Evolutionary conservation across 2,797 vertebrate genomes (phyloP), one percentile per base, ranked within the genome.

Genomic region (Ciconia nigra): DNA sequence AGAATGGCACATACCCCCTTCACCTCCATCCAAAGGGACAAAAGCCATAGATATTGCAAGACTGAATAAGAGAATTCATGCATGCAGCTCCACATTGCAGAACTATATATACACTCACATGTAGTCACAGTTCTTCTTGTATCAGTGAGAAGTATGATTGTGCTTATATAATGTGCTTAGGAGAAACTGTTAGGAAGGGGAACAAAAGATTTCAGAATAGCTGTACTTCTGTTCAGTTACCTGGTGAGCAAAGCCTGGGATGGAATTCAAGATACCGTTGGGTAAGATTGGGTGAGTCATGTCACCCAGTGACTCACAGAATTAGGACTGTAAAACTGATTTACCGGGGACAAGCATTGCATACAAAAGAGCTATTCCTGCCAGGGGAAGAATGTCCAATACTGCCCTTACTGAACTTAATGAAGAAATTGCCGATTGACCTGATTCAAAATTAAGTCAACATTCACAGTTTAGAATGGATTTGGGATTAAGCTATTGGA

Each of bases 141-240:
- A 72, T 59, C 54, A 35, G 52, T 66, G 46, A 89, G 71, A 92
- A 93, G 47, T 54, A 14, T 85, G 42, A 87, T 67, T 1, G 0
- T 33, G n/a, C 63, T 96, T 94, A 85, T 11, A 22, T 89, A 85
- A 93, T 7, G 28, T 49, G 19, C 89, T 91, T 80, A 69, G 66
- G n/a, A 90, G 55, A 80, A 25, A 69, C 46, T 88, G 65, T 74
- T 31, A 47, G 39, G 61, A 92, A 93, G 49, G 9, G 47, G 67
- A 95, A 96, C 84, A 96, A 95, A 96, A 91, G 78, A 80, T 79
- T 95, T 94, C 78, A 91, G 87, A 94, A 96, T 65, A 96, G 71
- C 71, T 92, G 62, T 37, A 71, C 55, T 93, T 96, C 74, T 88
- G 17, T 72, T 91, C 82, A 81, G 67, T 73, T 91, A 92, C 84